These are phyloP conservation scores for Pseudochaenichthys georgianus DNA, from an alignment of 2,797 vertebrate species.

Conservation along the genomic window DNA sequence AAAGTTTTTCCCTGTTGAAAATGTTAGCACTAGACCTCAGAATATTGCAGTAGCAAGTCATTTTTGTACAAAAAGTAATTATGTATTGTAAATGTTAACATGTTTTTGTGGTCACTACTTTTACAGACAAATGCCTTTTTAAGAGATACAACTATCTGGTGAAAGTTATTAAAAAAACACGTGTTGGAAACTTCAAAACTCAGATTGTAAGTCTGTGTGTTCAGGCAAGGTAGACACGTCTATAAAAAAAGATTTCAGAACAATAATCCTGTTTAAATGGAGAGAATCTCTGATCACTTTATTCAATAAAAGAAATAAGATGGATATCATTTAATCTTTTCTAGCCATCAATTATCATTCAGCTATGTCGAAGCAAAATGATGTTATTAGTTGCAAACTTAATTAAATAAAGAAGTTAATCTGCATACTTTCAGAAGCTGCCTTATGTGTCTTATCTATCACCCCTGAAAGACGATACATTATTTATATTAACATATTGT, in stretches of 20 bases:
- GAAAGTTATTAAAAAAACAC: neutral
- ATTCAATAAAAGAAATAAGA: too few species aligned
- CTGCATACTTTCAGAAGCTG: constrained; percentile 10
- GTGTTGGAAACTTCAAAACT: constrained; percentile 1
- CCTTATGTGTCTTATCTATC: neutral
- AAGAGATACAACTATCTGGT: constrained; percentile 5
- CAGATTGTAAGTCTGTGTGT: neutral
- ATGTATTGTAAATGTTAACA: neutral
- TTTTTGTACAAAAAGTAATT: constrained; percentile 26
- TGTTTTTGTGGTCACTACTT: neutral
- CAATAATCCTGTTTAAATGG: too few species aligned
- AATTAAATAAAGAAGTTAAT: neutral
- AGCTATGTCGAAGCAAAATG: neutral
- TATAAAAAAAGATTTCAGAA: neutral
- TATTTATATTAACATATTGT: neutral
- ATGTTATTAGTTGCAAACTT: neutral
- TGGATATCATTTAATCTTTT: neutral
- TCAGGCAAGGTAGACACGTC: neutral
- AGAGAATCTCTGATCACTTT: too few species aligned
- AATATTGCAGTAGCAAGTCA: constrained; percentile 18
- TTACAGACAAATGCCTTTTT: constrained; percentile 37
- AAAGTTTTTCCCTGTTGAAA: neutral
- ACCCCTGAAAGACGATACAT: neutral
- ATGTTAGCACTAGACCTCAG: constrained; percentile 6
- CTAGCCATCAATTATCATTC: neutral